A percentile compares a stretch with the other conserved stretches of the same genome.
Evolutionary conservation across 1,140 invertebrate genomes (phyloP).

Genomic region (Polypedilum pembai): DNA sequence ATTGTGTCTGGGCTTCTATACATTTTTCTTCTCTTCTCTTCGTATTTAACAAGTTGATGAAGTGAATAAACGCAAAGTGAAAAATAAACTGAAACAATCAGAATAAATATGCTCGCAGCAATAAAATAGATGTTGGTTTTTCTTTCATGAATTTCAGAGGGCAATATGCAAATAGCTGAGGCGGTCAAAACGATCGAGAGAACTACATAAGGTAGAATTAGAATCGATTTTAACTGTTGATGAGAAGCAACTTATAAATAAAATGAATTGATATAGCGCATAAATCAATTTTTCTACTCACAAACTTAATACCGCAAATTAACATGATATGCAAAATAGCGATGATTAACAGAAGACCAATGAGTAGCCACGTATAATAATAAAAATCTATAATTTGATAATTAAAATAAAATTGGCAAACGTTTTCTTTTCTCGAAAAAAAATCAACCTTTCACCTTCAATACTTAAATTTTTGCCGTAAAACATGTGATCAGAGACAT

Average conservation of each 20-base stretch:
- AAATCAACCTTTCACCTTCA: background rate
- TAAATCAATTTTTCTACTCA: background rate
- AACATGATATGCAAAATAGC: background rate
- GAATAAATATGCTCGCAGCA: background rate
- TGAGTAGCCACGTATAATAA: background rate
- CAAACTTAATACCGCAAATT: background rate
- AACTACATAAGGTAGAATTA: background rate
- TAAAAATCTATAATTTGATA: background rate
- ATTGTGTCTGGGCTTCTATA: background rate
- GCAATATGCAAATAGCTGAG: background rate
- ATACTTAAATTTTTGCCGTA: background rate
- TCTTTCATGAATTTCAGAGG: background rate
- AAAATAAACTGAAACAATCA: background rate
- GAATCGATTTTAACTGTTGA: background rate
- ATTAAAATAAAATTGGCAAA: background rate
- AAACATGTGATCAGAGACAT: background rate
- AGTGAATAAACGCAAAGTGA: background rate
- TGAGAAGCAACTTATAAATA: background rate
- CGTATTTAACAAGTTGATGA: background rate
- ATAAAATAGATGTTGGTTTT: background rate
- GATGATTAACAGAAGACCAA: background rate
- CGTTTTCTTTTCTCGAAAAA: background rate
- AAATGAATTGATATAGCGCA: background rate
- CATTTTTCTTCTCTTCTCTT: background rate
- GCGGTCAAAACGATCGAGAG: background rate